A percentile compares a stretch with the other conserved stretches of the same genome.
These are phyloP conservation scores for Gymnoscelis rufifasciata DNA, from an alignment of 2,888 invertebrate species.

Conservation along the genomic window DNA sequence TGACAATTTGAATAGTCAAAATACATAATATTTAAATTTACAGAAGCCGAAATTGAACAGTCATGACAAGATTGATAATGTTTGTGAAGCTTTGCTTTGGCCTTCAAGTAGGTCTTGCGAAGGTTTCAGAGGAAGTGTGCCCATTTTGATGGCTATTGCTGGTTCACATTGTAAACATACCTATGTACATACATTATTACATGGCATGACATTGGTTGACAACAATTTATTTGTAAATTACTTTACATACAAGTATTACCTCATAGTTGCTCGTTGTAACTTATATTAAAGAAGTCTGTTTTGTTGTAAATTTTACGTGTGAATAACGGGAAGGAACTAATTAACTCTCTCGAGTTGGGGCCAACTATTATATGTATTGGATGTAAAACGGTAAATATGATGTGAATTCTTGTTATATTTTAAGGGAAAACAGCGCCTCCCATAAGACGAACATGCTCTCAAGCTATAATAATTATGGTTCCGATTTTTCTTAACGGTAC, in stretches of 20 bases:
- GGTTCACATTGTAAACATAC: constrained; percentile 4
- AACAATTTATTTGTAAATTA: no score
- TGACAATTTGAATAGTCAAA: no score
- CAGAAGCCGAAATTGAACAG: no score
- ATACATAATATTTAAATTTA: no score
- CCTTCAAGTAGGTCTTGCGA: constrained; percentile 18
- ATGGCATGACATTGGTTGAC: constrained; percentile 11
- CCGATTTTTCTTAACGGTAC: constrained; percentile 26
- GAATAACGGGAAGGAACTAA: not conserved
- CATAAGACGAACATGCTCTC: not conserved
- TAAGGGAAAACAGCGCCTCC: not conserved
- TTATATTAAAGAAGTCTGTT: no score
- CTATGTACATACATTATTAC: not conserved
- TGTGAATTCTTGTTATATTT: not conserved
- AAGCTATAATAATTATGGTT: constrained; percentile 5
- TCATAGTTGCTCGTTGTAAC: no score
- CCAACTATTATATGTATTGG: not conserved
- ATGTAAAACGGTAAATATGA: not conserved
- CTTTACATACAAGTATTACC: no score
- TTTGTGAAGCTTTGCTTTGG: constrained; percentile 2
- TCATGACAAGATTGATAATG: not conserved
- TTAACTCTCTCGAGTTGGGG: not conserved
- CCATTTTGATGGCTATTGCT: constrained; percentile 19
- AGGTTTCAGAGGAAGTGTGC: constrained; percentile 22
- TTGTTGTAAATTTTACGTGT: no score